These are phyloP conservation scores for Dynastes hyllus DNA, from an alignment of 2,888 invertebrate species.

Conservation along the genomic window DNA sequence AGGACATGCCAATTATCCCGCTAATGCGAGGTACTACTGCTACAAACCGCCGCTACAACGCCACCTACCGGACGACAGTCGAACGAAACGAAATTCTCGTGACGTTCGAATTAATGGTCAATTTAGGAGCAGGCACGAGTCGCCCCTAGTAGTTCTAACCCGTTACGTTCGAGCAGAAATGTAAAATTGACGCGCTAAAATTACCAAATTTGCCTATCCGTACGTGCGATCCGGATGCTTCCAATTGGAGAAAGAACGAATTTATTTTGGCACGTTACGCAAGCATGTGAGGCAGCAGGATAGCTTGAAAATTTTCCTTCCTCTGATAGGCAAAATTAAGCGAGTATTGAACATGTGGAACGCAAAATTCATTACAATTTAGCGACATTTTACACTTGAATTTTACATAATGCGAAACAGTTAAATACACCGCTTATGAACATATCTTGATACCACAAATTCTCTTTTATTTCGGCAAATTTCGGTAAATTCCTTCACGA, in stretches of 20 bases:
- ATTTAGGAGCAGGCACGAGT: constrained; percentile 24
- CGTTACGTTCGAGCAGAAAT: constrained; percentile 28
- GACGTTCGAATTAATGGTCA: constrained; percentile 37
- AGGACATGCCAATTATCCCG: constrained; percentile 34
- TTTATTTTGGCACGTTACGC: not conserved
- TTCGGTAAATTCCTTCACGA: no score
- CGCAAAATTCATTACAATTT: no score
- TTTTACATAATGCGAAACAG: no score
- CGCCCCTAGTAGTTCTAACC: not conserved
- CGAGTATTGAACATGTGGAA: no score
- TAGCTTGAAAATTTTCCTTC: no score
- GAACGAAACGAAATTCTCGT: constrained; percentile 34
- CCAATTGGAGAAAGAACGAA: not conserved
- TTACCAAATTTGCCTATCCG: constrained; percentile 11
- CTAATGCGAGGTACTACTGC: constrained; percentile 19
- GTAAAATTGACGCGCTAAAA: constrained; percentile 24
- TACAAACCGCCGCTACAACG: constrained; percentile 17
- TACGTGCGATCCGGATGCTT: constrained; percentile 3
- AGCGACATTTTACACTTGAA: no score
- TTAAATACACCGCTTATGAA: no score
- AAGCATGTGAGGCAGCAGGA: no score
- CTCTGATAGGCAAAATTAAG: no score
- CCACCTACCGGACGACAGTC: constrained; percentile 9
- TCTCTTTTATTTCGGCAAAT: no score
- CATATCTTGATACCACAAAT: no score